A percentile compares a stretch with the other conserved stretches of the same genome.
phyloP scores from a whole-genome alignment of 2,113 vertebrate species.

The Nerophis ophidion region DNA sequence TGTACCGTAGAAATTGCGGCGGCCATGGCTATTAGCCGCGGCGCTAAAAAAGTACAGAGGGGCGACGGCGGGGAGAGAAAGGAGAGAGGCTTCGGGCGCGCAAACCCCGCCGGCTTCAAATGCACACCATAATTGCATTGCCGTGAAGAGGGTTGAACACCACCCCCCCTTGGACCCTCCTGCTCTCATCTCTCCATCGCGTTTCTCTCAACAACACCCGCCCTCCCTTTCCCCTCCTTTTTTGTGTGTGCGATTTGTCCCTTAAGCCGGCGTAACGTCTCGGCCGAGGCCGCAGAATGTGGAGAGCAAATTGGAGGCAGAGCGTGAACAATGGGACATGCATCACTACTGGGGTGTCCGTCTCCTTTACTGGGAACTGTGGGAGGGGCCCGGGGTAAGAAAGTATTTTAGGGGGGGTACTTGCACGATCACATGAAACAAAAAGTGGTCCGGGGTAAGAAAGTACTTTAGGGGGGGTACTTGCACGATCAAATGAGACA shows the following conservation, averaged over 20 bases:
- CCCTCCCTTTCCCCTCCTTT: constrained; percentile 72
- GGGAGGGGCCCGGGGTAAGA: constrained; percentile 49
- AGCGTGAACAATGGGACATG: constrained; percentile 99
- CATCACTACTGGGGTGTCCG: constrained; percentile 86
- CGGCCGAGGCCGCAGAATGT: constrained; percentile 98
- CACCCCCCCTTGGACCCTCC: constrained; percentile 19
- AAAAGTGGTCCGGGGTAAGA: too few relatives aligned
- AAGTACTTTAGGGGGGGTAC: too few relatives aligned
- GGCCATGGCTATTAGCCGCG: constrained; percentile 99
- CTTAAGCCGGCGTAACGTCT: constrained; percentile 99
- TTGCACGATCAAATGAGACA: too few relatives aligned
- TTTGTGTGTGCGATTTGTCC: constrained; percentile 99
- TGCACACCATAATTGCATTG: constrained; percentile 98
- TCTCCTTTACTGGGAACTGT: constrained; percentile 63
- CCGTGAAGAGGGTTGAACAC: constrained; percentile 85
- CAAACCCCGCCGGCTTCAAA: constrained; percentile 94
- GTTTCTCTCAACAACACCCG: constrained; percentile 15
- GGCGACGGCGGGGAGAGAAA: constrained; percentile 12
- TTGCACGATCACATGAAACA: too few relatives aligned
- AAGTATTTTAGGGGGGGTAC: constrained; percentile 6
- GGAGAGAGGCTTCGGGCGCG: constrained; percentile 66
- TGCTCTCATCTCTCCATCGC: constrained; percentile 31
- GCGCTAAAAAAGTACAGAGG: constrained; percentile 79
- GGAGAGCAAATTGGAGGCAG: constrained; percentile 99
- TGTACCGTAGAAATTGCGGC: constrained; percentile 99